Evolutionary conservation across 2,113 vertebrate genomes (phyloP).

Genomic region (Numida meleagris): DNA sequence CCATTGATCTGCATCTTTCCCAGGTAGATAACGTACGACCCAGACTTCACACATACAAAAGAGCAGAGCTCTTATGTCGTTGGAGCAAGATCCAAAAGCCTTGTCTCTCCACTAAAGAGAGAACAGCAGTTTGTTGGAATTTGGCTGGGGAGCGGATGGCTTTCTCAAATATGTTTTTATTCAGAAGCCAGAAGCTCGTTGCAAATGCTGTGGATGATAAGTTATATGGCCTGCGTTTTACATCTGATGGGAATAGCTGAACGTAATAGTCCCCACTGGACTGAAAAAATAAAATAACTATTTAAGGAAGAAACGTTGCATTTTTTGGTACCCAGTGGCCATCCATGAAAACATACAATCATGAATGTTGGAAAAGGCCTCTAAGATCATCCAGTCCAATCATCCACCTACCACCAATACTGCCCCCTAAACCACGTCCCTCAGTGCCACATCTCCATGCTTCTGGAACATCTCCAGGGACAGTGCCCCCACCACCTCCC

Average conservation of each 20-base stretch:
- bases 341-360: neutral
- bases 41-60: neutral
- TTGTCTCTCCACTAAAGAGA: neutral
- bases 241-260: neutral
- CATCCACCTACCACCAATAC: too few relatives aligned
- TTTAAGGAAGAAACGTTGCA: neutral
- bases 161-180: neutral
- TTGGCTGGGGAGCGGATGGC: neutral
- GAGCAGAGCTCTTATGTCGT: neutral
- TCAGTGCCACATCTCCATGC: too few relatives aligned
- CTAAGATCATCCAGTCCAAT: too few relatives aligned
- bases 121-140: neutral
- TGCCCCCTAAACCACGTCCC: too few relatives aligned
- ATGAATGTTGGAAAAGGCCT: too few relatives aligned
- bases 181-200: neutral
- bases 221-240: neutral
- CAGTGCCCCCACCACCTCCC: too few relatives aligned
- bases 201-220: neutral
- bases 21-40: neutral
- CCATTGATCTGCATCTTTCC: constrained; percentile 50
- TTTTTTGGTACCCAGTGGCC: neutral
- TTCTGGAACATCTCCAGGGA: too few relatives aligned
- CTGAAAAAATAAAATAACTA: neutral
- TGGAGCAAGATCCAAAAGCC: neutral
- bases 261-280: neutral